phyloP scores from a whole-genome alignment of 2,113 vertebrate species.

The Oceanites oceanicus region DNA sequence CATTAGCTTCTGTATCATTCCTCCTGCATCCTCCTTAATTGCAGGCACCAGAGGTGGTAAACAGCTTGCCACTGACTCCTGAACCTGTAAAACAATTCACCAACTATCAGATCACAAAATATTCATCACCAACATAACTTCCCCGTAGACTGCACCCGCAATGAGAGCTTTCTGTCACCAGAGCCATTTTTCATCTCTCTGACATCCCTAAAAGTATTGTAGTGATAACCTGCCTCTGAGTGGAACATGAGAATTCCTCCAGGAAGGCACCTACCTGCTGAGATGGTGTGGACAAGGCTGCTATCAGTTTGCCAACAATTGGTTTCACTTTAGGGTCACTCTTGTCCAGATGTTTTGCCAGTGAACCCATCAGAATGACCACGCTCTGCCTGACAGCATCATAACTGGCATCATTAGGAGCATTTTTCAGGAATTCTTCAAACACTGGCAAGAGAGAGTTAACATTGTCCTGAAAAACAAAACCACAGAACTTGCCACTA shows the following conservation, averaged over 20 bases:
- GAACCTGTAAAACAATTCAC: slow-evolving; percentile 79
- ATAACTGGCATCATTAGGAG: slow-evolving; percentile 95
- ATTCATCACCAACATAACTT: not conserved
- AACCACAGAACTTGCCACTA: slow-evolving; percentile 43
- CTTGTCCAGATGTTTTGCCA: slow-evolving; percentile 98
- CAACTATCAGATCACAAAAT: not conserved
- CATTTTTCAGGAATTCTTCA: slow-evolving; percentile 94
- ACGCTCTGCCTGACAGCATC: slow-evolving; percentile 97
- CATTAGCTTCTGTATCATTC: slow-evolving; percentile 92
- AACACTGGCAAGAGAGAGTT: slow-evolving; percentile 95
- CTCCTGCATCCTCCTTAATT: slow-evolving; percentile 93
- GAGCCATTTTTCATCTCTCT: not conserved
- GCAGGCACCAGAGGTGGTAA: slow-evolving; percentile 94
- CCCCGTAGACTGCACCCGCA: not conserved
- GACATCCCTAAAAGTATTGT: not conserved
- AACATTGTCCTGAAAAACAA: slow-evolving; percentile 88
- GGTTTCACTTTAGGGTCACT: slow-evolving; percentile 98
- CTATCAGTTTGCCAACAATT: slow-evolving; percentile 95
- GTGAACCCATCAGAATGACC: slow-evolving; percentile 97
- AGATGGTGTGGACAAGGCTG: slow-evolving; percentile 94
- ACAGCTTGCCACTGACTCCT: slow-evolving; percentile 95
- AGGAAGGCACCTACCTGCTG: slow-evolving; percentile 89
- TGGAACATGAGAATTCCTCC: not conserved
- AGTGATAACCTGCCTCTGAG: not conserved
- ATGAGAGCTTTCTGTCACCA: not conserved